phyloP scores from a whole-genome alignment of 2,888 invertebrate species.

The Acrocera orbiculus region DNA sequence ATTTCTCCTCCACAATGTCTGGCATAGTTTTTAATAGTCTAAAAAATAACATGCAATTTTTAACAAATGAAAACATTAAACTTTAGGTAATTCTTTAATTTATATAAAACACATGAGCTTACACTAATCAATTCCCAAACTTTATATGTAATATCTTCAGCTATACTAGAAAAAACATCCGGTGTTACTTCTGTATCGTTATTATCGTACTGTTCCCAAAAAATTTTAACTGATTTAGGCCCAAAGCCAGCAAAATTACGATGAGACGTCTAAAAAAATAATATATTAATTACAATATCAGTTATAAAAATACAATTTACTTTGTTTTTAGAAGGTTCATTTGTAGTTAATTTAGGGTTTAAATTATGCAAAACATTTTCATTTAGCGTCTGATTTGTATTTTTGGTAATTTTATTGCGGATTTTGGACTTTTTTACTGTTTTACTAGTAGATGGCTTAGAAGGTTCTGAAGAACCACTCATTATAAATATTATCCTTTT shows the following conservation, averaged over 20 bases:
- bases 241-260: conserved; percentile 25
- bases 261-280: conserved; percentile 17
- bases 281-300: not conserved
- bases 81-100: too few species aligned
- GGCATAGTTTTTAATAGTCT: conserved; percentile 29
- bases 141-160: conserved; percentile 30
- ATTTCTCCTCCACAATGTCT: conserved; percentile 27
- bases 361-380: too few species aligned
- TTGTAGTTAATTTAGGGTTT: too few species aligned
- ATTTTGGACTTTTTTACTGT: too few species aligned
- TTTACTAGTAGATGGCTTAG: too few species aligned
- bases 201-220: conserved; percentile 31
- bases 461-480: too few species aligned
- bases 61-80: not conserved
- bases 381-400: too few species aligned
- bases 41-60: not conserved
- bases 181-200: conserved; percentile 25
- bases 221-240: conserved; percentile 25
- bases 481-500: too few species aligned
- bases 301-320: too few species aligned
- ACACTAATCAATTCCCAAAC: conserved; percentile 30
- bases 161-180: conserved; percentile 25
- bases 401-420: too few species aligned
- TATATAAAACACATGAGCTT: conserved; percentile 5
- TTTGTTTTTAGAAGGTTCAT: too few species aligned